These are phyloP conservation scores for Anomalospiza imberbis DNA, from an alignment of 2,797 vertebrate genomes.

Conservation along the genomic window DNA sequence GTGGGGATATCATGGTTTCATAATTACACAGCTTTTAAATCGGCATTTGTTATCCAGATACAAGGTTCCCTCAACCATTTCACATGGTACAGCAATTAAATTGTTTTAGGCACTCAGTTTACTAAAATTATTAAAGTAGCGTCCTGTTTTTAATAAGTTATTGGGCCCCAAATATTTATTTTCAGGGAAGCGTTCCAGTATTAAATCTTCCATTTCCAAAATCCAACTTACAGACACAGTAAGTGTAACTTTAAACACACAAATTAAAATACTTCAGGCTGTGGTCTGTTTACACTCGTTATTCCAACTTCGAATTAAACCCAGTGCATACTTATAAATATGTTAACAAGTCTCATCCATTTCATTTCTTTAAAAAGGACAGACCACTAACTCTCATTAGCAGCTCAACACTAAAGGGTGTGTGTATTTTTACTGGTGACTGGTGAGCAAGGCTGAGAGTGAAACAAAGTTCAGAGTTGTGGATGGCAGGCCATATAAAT, in stretches of 20 bases:
- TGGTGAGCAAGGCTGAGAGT: constrained; percentile 11
- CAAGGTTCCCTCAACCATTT: background rate
- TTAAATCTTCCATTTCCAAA: constrained; percentile 42
- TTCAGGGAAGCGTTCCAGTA: constrained; percentile 52
- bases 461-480: constrained; percentile 42
- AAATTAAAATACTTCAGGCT: constrained; percentile 60
- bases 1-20: constrained; percentile 40
- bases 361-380: background rate
- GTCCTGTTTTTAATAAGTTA: constrained; percentile 48
- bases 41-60: constrained; percentile 12
- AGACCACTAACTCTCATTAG: constrained; percentile 46
- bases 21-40: constrained; percentile 49
- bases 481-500: constrained; percentile 12
- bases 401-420: constrained; percentile 13
- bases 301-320: constrained; percentile 57
- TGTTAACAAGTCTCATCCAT: constrained; percentile 56
- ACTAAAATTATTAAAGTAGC: constrained; percentile 42
- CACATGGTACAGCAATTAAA: constrained; percentile 31
- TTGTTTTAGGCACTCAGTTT: constrained; percentile 16
- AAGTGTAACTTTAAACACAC: constrained; percentile 57
- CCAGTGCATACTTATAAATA: constrained; percentile 48
- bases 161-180: constrained; percentile 50
- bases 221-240: constrained; percentile 21
- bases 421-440: constrained; percentile 27
- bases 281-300: constrained; percentile 56